Evolutionary conservation across 2,113 vertebrate genomes (phyloP), one percentile per base, ranked within the genome.

Genomic region (Caranx melampygus): DNA sequence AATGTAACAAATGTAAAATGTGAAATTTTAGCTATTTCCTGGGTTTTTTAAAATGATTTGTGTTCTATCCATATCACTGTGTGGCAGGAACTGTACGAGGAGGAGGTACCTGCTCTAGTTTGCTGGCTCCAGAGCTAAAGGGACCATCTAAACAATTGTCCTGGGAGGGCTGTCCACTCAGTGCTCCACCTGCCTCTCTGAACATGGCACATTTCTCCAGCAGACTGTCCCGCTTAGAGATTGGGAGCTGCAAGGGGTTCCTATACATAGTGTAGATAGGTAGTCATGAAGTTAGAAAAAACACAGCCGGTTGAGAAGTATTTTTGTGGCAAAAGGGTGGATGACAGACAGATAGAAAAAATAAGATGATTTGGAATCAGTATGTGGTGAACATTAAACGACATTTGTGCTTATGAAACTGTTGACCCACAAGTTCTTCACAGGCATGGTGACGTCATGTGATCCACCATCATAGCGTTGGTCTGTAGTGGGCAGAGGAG

Each of bases 121-220:
- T 96, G 70, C 87, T 42, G 54, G 92, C 71, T 42, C 87, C 77
- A 20, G 72, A 95, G 89, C 82, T 61, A 1, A 87, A 64, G 21
- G 85, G 40, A 2, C 87, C 94, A 80, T 97, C 96, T 0, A 93
- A 91, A 9, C 90, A 64, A 16, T 92, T 93, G 58, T 98, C 97
- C 91, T 95, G 96, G 65, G 96, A 96, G 0, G 91, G 94, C 47
- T 96, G 95, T 75, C 92, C 93, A 35, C 89, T 93, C 15, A 96
- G 90, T 2, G 86, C 91, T 87, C 95, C 96, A 12, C 93, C 82
- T 16, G 95, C 88, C 57, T 98, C 98, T 89, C 94, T 96, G 91
- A 99, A 99, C 97, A 99, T 97, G 74, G 94, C 94, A 76, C 96
- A 96, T 92, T 97, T 99, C 93, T 99, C 98, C 92, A 97, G 86